Conservation (phyloP, 2,888 invertebrate species). For the Cosmia trapezina region DNA sequence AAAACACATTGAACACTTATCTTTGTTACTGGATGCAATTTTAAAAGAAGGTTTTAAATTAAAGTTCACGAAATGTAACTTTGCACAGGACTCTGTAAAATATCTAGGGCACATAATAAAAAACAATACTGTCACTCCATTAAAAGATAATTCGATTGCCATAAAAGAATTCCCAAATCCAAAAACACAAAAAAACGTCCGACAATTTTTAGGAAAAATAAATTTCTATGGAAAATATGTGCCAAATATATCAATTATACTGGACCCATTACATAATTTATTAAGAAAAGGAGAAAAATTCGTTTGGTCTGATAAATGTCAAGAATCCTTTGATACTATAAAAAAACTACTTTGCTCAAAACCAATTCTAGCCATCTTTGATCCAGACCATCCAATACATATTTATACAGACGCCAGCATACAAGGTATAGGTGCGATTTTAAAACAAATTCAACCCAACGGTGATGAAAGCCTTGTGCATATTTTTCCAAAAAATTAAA, state of each 20-base stretch:
- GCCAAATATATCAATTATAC: conserved; percentile 8
- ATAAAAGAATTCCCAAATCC: conserved; percentile 4
- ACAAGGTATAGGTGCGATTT: neutral
- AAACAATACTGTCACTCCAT: conserved; percentile 2
- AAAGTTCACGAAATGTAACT: neutral
- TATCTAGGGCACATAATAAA: conserved; percentile 4
- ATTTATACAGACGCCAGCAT: conserved; percentile 4
- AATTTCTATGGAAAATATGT: conserved; percentile 13
- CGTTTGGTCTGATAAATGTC: neutral
- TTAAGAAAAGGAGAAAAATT: neutral
- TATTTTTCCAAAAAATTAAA: neutral
- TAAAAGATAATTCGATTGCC: conserved; percentile 10
- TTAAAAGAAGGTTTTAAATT: conserved; percentile 11
- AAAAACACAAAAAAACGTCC: conserved; percentile 4
- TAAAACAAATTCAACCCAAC: neutral
- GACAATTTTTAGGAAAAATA: conserved; percentile 4
- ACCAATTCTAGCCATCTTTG: conserved; percentile 1
- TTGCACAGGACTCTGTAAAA: conserved; percentile 12
- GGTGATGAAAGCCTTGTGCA: conserved; percentile 1
- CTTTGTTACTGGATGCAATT: neutral
- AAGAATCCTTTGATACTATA: conserved; percentile 8
- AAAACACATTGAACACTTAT: neutral
- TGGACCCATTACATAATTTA: conserved; percentile 9
- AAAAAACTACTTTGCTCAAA: neutral
- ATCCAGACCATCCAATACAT: neutral